phyloP scores from a whole-genome alignment of 2,888 invertebrate genomes.

The Petrolisthes manimaculis region DNA sequence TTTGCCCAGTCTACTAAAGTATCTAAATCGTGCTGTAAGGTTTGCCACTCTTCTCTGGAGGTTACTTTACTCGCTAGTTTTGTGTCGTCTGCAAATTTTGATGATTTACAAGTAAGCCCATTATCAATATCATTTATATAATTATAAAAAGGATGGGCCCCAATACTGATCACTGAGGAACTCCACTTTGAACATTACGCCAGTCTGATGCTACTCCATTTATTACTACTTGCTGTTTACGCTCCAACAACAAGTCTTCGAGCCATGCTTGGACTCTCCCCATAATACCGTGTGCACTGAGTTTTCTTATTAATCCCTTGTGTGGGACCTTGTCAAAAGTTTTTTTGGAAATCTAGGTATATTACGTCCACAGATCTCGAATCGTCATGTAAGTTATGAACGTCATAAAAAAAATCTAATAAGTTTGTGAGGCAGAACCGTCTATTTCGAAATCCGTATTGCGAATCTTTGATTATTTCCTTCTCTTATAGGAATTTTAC shows the following conservation, averaged over 20 bases:
- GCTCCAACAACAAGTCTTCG: not conserved
- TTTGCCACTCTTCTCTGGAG: too few species aligned
- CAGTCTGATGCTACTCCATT: slow-evolving; percentile 8
- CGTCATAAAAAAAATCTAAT: not conserved
- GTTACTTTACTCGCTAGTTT: too few species aligned
- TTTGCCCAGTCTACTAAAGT: too few species aligned
- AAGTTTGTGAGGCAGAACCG: not conserved
- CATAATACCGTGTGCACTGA: not conserved
- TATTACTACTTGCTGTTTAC: slow-evolving; percentile 1
- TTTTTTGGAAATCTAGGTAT: not conserved
- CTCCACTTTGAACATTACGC: slow-evolving; percentile 10
- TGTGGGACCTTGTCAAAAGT: slow-evolving; percentile 7
- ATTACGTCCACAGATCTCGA: not conserved
- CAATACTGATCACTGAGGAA: slow-evolving; percentile 8
- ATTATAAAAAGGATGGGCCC: not conserved
- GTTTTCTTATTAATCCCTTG: not conserved
- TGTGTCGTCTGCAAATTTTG: too few species aligned
- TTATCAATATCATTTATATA: not conserved
- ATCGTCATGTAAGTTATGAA: not conserved
- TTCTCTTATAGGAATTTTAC: not conserved
- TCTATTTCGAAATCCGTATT: not conserved
- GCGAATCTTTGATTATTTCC: not conserved
- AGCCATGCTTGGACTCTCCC: not conserved
- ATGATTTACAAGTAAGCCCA: too few species aligned
- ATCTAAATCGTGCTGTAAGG: too few species aligned